These are phyloP conservation scores for Notolabrus celidotus DNA, from an alignment of 2,797 vertebrate species.

Conservation along the genomic window DNA sequence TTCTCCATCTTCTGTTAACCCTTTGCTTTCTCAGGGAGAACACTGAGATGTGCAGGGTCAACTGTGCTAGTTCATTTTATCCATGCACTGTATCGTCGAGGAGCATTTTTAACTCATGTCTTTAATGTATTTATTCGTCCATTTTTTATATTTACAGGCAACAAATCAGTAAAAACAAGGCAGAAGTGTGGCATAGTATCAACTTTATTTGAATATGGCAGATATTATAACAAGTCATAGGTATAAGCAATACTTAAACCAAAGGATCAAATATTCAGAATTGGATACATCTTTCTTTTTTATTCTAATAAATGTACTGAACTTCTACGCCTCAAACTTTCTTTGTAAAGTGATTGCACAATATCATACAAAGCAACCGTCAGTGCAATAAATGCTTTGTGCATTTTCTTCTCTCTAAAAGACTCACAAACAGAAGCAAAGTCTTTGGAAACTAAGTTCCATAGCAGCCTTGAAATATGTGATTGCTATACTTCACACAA, in stretches of 20 bases:
- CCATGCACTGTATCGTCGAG: constrained; percentile 8
- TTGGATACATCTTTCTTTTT: constrained; percentile 52
- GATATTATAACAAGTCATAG: constrained; percentile 54
- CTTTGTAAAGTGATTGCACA: constrained; percentile 56
- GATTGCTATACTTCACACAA: constrained; percentile 60
- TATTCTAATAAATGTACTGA: constrained; percentile 64
- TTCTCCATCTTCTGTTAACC: constrained; percentile 31
- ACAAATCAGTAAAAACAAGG: constrained; percentile 38
- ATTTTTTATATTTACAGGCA: constrained; percentile 27
- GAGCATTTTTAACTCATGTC: neutral
- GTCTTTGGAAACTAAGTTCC: constrained; percentile 65
- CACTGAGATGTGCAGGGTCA: neutral
- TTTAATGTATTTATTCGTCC: constrained; percentile 21
- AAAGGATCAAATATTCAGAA: constrained; percentile 59
- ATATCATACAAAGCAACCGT: constrained; percentile 57
- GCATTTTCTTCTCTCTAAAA: constrained; percentile 56
- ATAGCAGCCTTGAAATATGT: constrained; percentile 73
- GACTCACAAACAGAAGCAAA: constrained; percentile 63
- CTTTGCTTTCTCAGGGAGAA: constrained; percentile 9
- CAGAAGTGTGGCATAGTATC: constrained; percentile 51
- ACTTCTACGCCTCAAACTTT: constrained; percentile 38
- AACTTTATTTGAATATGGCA: constrained; percentile 70
- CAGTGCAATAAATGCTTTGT: constrained; percentile 65
- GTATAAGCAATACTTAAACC: constrained; percentile 53
- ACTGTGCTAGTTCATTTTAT: neutral